phyloP scores from a whole-genome alignment of 37 sponge, comb jelly and placozoan genomes.

The Haliclona indistincta region DNA sequence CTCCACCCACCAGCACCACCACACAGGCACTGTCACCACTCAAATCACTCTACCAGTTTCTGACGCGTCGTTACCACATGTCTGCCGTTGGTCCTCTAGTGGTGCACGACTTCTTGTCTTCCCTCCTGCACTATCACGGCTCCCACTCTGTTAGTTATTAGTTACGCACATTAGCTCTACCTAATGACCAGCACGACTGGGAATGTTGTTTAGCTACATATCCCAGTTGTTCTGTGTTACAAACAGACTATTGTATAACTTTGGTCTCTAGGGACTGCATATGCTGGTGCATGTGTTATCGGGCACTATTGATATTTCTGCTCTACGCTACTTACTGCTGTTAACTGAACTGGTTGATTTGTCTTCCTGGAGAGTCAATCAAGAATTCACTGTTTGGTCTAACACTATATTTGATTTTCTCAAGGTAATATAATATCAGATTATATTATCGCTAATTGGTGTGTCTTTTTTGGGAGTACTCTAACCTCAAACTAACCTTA shows the following conservation, averaged over 20 bases:
- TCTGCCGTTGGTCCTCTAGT: slow-evolving; percentile 25
- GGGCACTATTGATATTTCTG: slow-evolving; percentile 29
- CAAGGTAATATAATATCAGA: slow-evolving; percentile 22
- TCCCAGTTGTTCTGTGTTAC: not conserved
- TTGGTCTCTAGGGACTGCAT: slow-evolving; percentile 32
- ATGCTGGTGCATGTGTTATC: slow-evolving; percentile 37
- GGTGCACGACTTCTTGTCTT: slow-evolving; percentile 38
- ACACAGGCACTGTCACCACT: not conserved
- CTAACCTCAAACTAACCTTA: not conserved
- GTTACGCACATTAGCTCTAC: not conserved
- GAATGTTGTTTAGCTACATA: not conserved
- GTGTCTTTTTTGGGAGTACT: not conserved
- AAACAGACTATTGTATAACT: no score
- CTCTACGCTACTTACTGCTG: slow-evolving; percentile 60
- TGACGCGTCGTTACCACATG: slow-evolving; percentile 49
- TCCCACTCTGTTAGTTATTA: slow-evolving; percentile 30
- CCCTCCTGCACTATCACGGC: slow-evolving; percentile 27
- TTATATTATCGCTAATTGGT: not conserved
- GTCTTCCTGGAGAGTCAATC: slow-evolving; percentile 19
- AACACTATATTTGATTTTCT: slow-evolving; percentile 53
- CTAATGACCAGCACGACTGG: not conserved
- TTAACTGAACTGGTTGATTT: slow-evolving; percentile 33
- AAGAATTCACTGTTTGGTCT: slow-evolving; percentile 42
- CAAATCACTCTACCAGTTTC: slow-evolving; percentile 46
- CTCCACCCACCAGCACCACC: not conserved